These are phyloP conservation scores for Ctenochaetus hawaiiensis DNA, from an alignment of 2,797 vertebrate species.

Conservation along the genomic window DNA sequence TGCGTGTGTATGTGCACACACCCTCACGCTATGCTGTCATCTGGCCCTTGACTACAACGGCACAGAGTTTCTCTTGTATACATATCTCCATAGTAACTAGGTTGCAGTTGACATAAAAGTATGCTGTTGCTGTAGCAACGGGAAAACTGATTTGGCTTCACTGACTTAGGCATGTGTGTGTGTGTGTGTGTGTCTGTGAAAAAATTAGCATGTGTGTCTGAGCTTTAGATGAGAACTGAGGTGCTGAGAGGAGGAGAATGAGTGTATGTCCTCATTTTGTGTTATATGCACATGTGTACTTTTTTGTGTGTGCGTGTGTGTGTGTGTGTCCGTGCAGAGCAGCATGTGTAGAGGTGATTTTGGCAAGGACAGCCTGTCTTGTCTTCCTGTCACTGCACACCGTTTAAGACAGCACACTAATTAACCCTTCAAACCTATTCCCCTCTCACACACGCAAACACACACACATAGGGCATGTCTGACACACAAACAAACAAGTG, in stretches of 20 bases:
- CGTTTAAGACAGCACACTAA: conserved; percentile 80
- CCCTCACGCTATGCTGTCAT: conserved; percentile 89
- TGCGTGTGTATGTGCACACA: conserved; percentile 41
- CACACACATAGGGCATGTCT: conserved; percentile 44
- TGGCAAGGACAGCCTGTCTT: conserved; percentile 79
- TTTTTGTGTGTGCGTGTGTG: conserved; percentile 21
- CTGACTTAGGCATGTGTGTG: conserved; percentile 64
- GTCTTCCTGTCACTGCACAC: conserved; percentile 80
- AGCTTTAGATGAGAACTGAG: conserved; percentile 57
- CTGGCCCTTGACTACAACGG: conserved; percentile 91
- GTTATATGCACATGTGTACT: conserved; percentile 26
- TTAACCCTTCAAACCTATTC: conserved; percentile 82
- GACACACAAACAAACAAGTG: conserved; percentile 60
- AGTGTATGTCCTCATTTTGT: conserved; percentile 41
- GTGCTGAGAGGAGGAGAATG: conserved; percentile 61
- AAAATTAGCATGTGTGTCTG: conserved; percentile 11
- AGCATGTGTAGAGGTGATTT: conserved; percentile 76
- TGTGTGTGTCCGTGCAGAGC: conserved; percentile 18
- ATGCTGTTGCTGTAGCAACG: conserved; percentile 96
- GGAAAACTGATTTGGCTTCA: conserved; percentile 92
- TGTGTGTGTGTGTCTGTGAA: conserved; percentile 21
- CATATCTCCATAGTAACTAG: conserved; percentile 92
- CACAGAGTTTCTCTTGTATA: conserved; percentile 95
- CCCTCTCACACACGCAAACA: not conserved
- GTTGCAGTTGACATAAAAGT: conserved; percentile 97